Percentiles rank a stretch among this genome's conserved stretches.
Evolutionary conservation across 2,797 vertebrate species (phyloP).

Genomic region (Oryzias dopingdopingensis): DNA sequence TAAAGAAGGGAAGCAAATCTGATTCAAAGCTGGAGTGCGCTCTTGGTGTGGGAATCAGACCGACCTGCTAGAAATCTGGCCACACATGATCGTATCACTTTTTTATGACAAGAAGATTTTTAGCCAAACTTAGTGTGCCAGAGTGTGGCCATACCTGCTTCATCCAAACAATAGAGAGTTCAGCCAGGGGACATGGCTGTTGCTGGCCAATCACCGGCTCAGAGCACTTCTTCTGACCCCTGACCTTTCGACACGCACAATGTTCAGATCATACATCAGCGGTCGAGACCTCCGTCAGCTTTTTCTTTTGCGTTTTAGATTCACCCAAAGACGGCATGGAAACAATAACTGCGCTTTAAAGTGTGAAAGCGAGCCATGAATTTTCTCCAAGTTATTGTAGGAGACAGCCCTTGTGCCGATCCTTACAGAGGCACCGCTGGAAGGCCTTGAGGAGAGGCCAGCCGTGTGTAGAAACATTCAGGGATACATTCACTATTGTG

Average conservation of each 20-base stretch:
- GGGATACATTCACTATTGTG: conserved; percentile 7
- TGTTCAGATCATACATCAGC: conserved; percentile 77
- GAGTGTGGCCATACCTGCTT: conserved; percentile 77
- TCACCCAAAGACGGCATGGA: conserved; percentile 54
- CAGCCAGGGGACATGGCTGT: conserved; percentile 89
- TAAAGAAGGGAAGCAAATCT: conserved; percentile 16
- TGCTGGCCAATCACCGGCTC: conserved; percentile 91
- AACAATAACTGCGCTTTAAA: conserved; percentile 63
- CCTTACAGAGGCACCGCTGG: conserved; percentile 39
- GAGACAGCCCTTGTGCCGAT: conserved; percentile 48
- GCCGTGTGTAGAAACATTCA: conserved; percentile 35
- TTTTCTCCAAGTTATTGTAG: conserved; percentile 47
- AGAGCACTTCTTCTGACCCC: conserved; percentile 75
- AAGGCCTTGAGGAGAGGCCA: conserved; percentile 26
- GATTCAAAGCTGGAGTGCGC: conserved; percentile 5
- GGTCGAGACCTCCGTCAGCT: conserved; percentile 52
- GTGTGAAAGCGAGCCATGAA: conserved; percentile 55
- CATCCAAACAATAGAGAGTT: conserved; percentile 85
- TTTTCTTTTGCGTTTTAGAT: conserved; percentile 57
- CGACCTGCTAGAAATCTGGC: conserved; percentile 39
- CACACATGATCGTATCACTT: conserved; percentile 47
- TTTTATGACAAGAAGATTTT: conserved; percentile 41
- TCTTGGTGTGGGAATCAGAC: conserved; percentile 15
- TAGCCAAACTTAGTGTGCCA: conserved; percentile 50
- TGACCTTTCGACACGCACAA: conserved; percentile 79